Percentiles rank a stretch among this genome's conserved stretches.
Conservation (phyloP, 1,140 invertebrate genomes). For the Penaeus japonicus region DNA sequence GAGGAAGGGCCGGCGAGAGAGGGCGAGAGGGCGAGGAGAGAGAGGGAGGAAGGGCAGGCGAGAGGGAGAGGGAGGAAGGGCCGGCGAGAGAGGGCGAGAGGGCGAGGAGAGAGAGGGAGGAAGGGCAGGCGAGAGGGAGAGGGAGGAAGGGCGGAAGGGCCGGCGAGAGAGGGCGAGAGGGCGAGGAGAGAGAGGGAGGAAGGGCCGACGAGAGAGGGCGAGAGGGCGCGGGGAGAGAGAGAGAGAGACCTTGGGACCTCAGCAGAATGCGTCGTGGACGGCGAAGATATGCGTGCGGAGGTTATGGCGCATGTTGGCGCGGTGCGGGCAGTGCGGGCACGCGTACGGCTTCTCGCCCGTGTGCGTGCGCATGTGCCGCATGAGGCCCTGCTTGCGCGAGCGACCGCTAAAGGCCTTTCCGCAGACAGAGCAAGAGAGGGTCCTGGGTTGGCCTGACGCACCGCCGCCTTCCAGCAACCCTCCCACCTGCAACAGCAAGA, state of each 20-base stretch:
- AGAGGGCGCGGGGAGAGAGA: not conserved
- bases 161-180: no score
- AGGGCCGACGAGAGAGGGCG: no score
- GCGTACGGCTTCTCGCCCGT: conserved; percentile 61
- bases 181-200: no score
- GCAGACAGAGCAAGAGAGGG: conserved; percentile 46
- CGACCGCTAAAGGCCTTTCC: conserved; percentile 79
- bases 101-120: no score
- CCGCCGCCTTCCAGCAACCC: not conserved
- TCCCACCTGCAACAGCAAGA: conserved; percentile 43
- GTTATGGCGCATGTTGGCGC: conserved; percentile 52
- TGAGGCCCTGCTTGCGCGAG: conserved; percentile 74
- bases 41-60: no score
- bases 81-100: no score
- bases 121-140: no score
- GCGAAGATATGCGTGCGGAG: conserved; percentile 44
- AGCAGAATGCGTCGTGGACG: conserved; percentile 41
- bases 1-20: no score
- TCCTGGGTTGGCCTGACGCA: not conserved
- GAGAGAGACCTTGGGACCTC: not conserved
- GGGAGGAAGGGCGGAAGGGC: not conserved
- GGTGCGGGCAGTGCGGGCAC: conserved; percentile 61
- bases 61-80: no score
- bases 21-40: no score
- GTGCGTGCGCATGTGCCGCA: conserved; percentile 72